Conservation (phyloP, 1,140 invertebrate genomes). For the Polypedilum pembai region DNA sequence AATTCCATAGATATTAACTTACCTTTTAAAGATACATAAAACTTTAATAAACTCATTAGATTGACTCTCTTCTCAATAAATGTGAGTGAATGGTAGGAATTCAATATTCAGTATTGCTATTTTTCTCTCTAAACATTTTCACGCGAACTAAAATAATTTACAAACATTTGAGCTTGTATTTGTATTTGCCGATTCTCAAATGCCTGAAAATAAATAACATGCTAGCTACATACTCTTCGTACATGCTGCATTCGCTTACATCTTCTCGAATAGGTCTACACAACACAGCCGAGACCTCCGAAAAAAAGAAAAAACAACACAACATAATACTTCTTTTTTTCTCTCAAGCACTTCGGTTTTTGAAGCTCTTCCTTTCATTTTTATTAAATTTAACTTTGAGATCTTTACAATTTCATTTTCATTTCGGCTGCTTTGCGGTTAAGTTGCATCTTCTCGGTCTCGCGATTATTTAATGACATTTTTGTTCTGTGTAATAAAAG, state of each 20-base stretch:
- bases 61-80: background rate
- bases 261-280: background rate
- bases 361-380: conserved; percentile 25
- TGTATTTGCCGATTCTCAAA: background rate
- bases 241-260: conserved; percentile 3
- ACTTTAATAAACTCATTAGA: background rate
- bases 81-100: background rate
- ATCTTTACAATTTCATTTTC: conserved; percentile 28
- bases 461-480: background rate
- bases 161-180: background rate
- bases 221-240: background rate
- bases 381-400: conserved; percentile 26
- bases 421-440: conserved; percentile 20
- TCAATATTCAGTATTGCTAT: background rate
- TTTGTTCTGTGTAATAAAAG: background rate
- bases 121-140: background rate
- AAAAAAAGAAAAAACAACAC: background rate
- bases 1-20: too few relatives aligned
- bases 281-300: conserved; percentile 6
- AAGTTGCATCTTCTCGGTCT: conserved; percentile 15
- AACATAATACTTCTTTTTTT: background rate
- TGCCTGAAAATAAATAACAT: background rate
- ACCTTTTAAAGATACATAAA: too few relatives aligned
- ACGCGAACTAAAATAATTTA: background rate
- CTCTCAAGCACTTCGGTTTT: background rate